Conservation (phyloP, 53 echinoderm and acorn worm species). For the Henricia sp. region DNA sequence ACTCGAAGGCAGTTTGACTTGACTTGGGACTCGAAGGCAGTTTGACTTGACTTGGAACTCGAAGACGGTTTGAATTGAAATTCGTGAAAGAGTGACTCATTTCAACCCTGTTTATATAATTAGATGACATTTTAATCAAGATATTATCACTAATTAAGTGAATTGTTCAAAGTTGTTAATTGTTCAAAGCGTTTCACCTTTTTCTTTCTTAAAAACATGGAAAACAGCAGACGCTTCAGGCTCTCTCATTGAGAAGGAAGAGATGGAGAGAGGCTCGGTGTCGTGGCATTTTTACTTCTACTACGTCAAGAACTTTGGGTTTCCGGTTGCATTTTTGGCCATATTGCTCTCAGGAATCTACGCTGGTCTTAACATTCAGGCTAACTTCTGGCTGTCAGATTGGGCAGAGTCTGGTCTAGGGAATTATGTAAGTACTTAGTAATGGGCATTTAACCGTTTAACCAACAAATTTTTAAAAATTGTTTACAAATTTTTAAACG, state of each 20-base stretch:
- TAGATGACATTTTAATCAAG: too few relatives aligned
- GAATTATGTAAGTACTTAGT: conserved; percentile 13
- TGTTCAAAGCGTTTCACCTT: too few relatives aligned
- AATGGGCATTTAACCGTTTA: too few relatives aligned
- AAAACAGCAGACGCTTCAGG: conserved; percentile 37
- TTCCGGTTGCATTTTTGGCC: conserved; percentile 1
- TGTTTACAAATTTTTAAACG: not conserved
- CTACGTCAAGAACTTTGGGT: conserved; percentile 54
- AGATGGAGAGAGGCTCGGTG: conserved; percentile 71
- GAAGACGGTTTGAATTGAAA: too few relatives aligned
- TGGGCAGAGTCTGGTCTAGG: conserved; percentile 69
- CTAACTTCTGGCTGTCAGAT: conserved; percentile 76
- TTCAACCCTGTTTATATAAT: too few relatives aligned
- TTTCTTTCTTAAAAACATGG: too few relatives aligned
- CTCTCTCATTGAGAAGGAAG: conserved; percentile 75
- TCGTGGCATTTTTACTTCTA: conserved; percentile 59
- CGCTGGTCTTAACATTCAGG: conserved; percentile 44
- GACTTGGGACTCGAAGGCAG: too few relatives aligned
- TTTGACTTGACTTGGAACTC: too few relatives aligned
- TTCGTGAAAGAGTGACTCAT: too few relatives aligned
- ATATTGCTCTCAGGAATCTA: not conserved
- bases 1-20: too few relatives aligned
- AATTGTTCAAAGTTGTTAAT: too few relatives aligned
- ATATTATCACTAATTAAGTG: too few relatives aligned
- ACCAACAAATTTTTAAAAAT: not conserved